Percentiles rank a stretch among this genome's conserved stretches.
These are phyloP conservation scores for Triops cancriformis DNA, from an alignment of 1,140 invertebrate genomes.

Conservation along the genomic window DNA sequence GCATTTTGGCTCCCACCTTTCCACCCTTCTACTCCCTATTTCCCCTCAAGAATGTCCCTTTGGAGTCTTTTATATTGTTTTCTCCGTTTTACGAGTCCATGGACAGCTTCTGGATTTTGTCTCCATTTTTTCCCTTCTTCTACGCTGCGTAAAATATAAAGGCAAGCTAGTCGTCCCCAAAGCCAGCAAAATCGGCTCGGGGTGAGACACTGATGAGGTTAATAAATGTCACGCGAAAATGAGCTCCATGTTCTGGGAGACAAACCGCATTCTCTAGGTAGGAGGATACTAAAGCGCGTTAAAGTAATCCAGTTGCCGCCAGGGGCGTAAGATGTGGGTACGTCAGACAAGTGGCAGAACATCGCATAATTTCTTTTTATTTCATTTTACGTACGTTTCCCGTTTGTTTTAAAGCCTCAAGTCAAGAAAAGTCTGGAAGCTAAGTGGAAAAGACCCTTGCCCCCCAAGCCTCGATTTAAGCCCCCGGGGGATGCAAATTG, in stretches of 20 bases:
- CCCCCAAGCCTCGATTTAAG: neutral
- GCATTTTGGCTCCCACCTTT: neutral
- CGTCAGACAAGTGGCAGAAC: no score
- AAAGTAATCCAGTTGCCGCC: no score
- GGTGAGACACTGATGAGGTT: neutral
- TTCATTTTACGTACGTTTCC: neutral
- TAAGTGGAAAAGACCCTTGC: neutral
- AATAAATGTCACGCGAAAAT: neutral
- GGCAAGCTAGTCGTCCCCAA: neutral
- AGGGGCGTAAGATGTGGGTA: no score
- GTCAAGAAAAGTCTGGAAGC: neutral
- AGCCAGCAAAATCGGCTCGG: neutral
- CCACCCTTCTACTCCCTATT: neutral
- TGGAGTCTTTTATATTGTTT: conserved; percentile 10
- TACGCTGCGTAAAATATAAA: neutral
- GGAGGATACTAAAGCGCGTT: no score
- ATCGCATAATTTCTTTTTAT: no score
- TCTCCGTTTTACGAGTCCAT: neutral
- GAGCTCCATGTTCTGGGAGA: conserved; percentile 4
- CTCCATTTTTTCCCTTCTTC: neutral
- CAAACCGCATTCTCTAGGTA: neutral
- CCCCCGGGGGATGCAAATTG: neutral
- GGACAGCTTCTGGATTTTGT: neutral
- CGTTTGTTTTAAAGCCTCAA: neutral
- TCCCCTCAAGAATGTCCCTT: neutral